A percentile compares a stretch with the other conserved stretches of the same genome.
Conservation (phyloP, 2,113 vertebrate genomes). For the Accipiter virgatus region DNA sequence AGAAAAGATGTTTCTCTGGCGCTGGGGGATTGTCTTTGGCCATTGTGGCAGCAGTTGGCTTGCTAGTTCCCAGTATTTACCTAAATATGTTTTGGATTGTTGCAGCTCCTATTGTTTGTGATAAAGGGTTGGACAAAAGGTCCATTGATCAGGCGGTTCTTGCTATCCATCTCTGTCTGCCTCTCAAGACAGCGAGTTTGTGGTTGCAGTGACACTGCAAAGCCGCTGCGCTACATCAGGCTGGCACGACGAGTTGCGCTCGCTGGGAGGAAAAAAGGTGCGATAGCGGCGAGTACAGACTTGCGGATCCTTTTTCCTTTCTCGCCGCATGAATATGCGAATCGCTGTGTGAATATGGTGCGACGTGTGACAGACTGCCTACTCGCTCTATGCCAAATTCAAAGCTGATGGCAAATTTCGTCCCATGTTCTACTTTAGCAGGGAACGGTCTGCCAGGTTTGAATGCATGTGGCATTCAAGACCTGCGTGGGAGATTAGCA, state of each 20-base stretch:
- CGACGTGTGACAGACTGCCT: fast-evolving
- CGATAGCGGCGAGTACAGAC: fast-evolving
- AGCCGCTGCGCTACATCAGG: not conserved
- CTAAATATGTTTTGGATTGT: not conserved
- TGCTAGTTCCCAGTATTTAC: not conserved
- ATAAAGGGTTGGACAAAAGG: constrained; percentile 33
- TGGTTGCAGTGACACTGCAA: not conserved
- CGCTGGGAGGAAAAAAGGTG: not conserved
- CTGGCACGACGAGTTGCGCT: not conserved
- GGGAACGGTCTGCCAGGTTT: not conserved
- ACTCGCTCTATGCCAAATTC: fast-evolving
- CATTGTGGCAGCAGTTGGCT: not conserved
- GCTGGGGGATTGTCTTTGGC: not conserved
- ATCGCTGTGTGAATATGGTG: fast-evolving
- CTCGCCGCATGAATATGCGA: fast-evolving
- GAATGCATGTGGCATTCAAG: fast-evolving
- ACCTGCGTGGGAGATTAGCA: not conserved
- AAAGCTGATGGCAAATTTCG: not conserved
- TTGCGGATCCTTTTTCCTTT: not conserved
- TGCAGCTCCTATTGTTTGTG: not conserved
- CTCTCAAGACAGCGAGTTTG: fast-evolving
- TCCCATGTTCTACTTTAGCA: not conserved
- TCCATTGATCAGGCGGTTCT: not conserved
- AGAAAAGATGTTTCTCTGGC: not conserved
- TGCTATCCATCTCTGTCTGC: constrained; percentile 20